Conservation (phyloP, 2,888 invertebrate species). For the Microctonus aethiopoides region DNA sequence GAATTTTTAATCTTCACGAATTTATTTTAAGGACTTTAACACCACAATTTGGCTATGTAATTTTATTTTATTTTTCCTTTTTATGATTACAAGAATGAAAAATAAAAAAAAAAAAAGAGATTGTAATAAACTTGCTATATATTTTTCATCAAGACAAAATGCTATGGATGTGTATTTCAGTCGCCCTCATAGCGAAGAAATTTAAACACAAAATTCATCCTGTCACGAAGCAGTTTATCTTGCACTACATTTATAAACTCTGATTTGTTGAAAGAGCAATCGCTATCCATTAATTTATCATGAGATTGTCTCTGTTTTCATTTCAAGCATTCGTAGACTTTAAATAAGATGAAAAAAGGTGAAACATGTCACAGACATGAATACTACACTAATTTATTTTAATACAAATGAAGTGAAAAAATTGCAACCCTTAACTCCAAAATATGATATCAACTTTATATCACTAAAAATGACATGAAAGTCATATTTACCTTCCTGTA, state of each 20-base stretch:
- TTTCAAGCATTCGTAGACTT: neutral
- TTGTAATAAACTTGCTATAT: neutral
- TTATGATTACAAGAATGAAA: conserved; percentile 16
- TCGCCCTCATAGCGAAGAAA: neutral
- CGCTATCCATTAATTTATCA: conserved; percentile 21
- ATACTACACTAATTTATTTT: too few relatives aligned
- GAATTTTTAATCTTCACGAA: conserved; percentile 20
- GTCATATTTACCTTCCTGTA: too few relatives aligned
- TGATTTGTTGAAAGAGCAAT: neutral
- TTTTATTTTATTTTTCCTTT: too few relatives aligned
- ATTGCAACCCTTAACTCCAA: too few relatives aligned
- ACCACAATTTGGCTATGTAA: conserved; percentile 50
- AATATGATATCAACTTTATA: too few relatives aligned
- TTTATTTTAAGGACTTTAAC: conserved; percentile 42
- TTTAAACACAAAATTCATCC: conserved; percentile 15
- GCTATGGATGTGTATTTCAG: neutral
- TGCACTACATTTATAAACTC: conserved; percentile 1
- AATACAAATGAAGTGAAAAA: too few relatives aligned
- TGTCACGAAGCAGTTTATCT: conserved; percentile 15
- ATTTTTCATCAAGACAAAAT: conserved; percentile 11
- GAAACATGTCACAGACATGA: neutral
- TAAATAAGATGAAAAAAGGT: too few relatives aligned
- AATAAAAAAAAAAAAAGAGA: neutral
- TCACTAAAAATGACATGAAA: too few relatives aligned
- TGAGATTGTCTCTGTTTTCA: neutral